Conservation (phyloP, 2,888 invertebrate species). For the Xanthia icteritia region DNA sequence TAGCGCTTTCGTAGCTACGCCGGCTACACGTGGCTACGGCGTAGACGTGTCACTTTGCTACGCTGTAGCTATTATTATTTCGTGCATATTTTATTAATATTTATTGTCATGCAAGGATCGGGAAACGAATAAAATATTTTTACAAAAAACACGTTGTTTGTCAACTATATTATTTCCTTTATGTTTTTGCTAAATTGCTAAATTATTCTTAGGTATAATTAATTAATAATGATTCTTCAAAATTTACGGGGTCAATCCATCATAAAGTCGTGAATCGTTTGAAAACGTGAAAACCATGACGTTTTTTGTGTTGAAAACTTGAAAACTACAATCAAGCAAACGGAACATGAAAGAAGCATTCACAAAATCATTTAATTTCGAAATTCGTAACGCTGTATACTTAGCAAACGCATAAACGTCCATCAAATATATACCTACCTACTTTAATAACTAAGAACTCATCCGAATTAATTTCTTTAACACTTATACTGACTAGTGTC, state of each 20-base stretch:
- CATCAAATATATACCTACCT: neutral
- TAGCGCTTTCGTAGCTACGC: slow-evolving; percentile 41
- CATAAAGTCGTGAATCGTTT: neutral
- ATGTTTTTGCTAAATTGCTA: too few relatives aligned
- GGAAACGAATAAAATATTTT: neutral
- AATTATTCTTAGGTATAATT: neutral
- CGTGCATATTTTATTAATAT: neutral
- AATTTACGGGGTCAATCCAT: neutral
- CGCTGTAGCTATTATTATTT: slow-evolving; percentile 12
- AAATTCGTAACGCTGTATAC: neutral
- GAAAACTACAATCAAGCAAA: neutral
- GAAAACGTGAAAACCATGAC: neutral
- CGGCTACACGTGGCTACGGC: slow-evolving; percentile 56
- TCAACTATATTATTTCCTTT: neutral
- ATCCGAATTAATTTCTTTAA: neutral
- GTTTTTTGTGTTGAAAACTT: neutral
- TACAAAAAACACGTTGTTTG: neutral
- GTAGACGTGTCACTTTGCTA: slow-evolving; percentile 35
- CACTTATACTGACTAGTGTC: neutral
- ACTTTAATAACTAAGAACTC: neutral
- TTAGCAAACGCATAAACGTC: neutral
- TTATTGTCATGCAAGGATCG: neutral
- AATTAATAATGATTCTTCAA: neutral
- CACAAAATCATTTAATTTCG: neutral
- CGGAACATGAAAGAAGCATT: neutral